phyloP scores from a whole-genome alignment of 2,888 invertebrate species.

The Pristionchus mayeri region DNA sequence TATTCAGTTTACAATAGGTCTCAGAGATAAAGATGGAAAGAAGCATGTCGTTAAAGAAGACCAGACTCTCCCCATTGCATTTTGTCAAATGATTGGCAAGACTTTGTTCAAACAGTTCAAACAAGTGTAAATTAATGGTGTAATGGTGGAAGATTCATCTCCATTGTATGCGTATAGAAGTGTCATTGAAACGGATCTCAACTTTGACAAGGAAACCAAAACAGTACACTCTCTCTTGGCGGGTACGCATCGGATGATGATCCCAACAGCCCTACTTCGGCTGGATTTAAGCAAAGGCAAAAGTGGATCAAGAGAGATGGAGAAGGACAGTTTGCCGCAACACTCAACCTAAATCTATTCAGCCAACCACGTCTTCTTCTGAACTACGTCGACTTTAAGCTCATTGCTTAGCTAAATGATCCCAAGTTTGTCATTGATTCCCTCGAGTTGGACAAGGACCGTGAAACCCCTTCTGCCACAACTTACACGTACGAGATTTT shows the following conservation, averaged over 20 bases:
- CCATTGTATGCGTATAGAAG: not conserved
- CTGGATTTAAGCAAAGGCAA: not conserved
- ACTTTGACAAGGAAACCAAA: slow-evolving; percentile 22
- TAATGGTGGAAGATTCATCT: not conserved
- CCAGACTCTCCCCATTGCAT: not conserved
- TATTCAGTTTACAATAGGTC: not conserved
- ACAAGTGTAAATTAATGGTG: not conserved
- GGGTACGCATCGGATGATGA: slow-evolving; percentile 2
- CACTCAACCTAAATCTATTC: slow-evolving; percentile 40
- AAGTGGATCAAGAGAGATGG: not conserved
- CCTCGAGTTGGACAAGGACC: not conserved
- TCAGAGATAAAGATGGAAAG: not conserved
- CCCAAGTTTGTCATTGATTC: slow-evolving; percentile 17
- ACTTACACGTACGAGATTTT: not conserved
- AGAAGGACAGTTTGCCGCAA: not conserved
- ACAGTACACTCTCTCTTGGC: not conserved
- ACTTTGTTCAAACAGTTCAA: not conserved
- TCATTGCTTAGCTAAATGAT: slow-evolving; percentile 12
- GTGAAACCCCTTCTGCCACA: not conserved
- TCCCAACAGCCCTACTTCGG: not conserved
- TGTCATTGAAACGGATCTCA: slow-evolving; percentile 9
- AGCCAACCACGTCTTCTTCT: slow-evolving; percentile 25
- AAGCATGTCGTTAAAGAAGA: not conserved
- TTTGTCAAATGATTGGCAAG: not conserved
- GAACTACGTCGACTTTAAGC: slow-evolving; percentile 6